Evolutionary conservation across 1,140 invertebrate species (phyloP).

Genomic region (Zaprionus camerounensis): DNA sequence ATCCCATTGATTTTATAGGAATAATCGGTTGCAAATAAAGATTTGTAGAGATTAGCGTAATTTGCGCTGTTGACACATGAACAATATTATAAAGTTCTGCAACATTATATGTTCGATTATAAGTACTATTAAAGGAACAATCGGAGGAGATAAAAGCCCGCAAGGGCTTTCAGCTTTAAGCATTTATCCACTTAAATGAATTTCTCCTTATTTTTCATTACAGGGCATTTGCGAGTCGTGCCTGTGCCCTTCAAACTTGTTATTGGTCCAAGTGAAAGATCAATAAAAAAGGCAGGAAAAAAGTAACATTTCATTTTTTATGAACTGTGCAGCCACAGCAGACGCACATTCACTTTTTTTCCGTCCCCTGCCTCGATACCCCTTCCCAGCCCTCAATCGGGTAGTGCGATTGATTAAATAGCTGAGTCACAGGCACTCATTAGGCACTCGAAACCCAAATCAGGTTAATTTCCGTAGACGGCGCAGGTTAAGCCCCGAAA

Average conservation of each 20-base stretch:
- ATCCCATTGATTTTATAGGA: too few relatives aligned
- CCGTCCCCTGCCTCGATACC: neutral
- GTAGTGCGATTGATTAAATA: slow-evolving; percentile 14
- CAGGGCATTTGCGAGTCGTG: slow-evolving; percentile 2
- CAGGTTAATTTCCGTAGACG: neutral
- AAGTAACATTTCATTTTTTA: slow-evolving; percentile 51
- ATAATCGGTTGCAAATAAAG: too few relatives aligned
- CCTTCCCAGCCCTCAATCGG: neutral
- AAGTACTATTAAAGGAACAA: too few relatives aligned
- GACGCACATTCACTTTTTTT: slow-evolving; percentile 63
- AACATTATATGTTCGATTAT: too few relatives aligned
- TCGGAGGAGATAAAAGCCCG: too few relatives aligned
- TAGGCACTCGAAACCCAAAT: neutral
- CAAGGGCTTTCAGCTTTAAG: too few relatives aligned
- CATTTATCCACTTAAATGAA: neutral
- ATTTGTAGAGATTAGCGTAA: too few relatives aligned
- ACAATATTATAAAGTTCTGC: too few relatives aligned
- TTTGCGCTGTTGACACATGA: too few relatives aligned
- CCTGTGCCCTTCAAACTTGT: neutral
- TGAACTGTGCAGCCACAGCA: slow-evolving; percentile 35
- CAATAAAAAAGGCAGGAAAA: neutral
- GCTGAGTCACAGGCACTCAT: neutral
- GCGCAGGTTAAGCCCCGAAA: neutral
- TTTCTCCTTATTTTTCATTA: neutral
- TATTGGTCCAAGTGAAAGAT: slow-evolving; percentile 4